Base-by-base conservation (phyloP, 2,797 vertebrate species). In the Chaetodon trifasciatus region DNA sequence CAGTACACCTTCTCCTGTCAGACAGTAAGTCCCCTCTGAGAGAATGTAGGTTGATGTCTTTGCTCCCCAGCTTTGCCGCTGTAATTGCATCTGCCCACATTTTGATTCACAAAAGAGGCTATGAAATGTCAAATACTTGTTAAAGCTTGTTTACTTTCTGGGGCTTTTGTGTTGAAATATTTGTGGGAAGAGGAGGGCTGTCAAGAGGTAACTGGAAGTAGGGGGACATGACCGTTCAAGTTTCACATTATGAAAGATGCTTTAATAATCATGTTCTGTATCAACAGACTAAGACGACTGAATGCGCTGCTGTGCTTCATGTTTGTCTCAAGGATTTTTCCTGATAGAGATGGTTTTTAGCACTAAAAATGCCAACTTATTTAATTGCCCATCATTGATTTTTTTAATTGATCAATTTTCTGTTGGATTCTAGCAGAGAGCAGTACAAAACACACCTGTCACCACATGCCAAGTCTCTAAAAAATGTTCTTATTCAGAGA, bases 111-210 rank as follows among this genome's bases (percentile, higher is more conserved):
- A 85, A 84, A 80, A 80, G 73, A 81, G 44, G 58, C 55, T 11
- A 63, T 64, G 28, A 88, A 88, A 81, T 23, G 70, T 76, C 63
- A 21, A 57, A 79, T 73, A 56, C 84, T 83, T 92, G 84, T 94
- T 86, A 83, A 84, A 89, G 82, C 74, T 73, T 88, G 84, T 91
- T 87, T 91, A 70, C 68, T 82, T 81, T 79, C 16, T 11, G 8
- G 46, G 24, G 28, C 77, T 84, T 91, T 91, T 91, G 80, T 84
- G 75, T 80, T 79, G 64, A 88, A 83, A 88, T 90, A 88, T 86
- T 86, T 88, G 83, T 77, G 75, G 62, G 81, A 84, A 78, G 86
- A 66, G 50, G 79, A 57, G 66, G 60, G 58, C 81, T 88, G 76
- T 86, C 70, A 67, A 53, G 44, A 87, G 69, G 80, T 74, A 78